phyloP scores from a whole-genome alignment of 1,140 invertebrate species.

The Trichonephila clavata region DNA sequence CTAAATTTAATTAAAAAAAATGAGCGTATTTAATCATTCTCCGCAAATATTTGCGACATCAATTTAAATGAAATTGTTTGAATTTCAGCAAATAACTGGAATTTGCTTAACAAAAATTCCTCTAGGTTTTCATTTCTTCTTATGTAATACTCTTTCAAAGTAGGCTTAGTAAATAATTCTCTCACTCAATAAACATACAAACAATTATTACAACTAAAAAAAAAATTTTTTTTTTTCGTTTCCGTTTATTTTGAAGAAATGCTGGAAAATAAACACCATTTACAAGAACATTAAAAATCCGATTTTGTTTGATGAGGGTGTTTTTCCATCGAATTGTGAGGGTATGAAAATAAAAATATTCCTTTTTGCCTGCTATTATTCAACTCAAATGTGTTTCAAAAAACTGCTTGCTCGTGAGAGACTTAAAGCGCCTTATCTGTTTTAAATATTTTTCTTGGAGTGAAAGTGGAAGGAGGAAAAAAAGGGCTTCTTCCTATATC shows the following conservation, averaged over 20 bases:
- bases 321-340: background rate
- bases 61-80: no score
- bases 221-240: background rate
- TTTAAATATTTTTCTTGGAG: slow-evolving; percentile 67
- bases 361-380: slow-evolving; percentile 7
- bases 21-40: no score
- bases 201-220: background rate
- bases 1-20: no score
- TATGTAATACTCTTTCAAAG: no score
- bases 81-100: no score
- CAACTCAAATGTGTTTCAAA: slow-evolving; percentile 27
- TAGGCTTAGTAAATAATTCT: no score
- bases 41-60: no score
- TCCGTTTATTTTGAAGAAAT: background rate
- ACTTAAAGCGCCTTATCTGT: slow-evolving; percentile 59
- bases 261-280: background rate
- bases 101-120: no score
- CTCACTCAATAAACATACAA: no score
- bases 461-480: background rate
- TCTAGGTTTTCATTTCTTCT: no score
- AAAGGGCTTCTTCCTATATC: slow-evolving; percentile 1
- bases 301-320: background rate
- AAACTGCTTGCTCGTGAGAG: background rate
- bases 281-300: background rate
- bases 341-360: background rate